Percentiles rank a stretch among this genome's conserved stretches.
phyloP scores from a whole-genome alignment of 2,113 vertebrate genomes.

The Ibidorhyncha struthersii region DNA sequence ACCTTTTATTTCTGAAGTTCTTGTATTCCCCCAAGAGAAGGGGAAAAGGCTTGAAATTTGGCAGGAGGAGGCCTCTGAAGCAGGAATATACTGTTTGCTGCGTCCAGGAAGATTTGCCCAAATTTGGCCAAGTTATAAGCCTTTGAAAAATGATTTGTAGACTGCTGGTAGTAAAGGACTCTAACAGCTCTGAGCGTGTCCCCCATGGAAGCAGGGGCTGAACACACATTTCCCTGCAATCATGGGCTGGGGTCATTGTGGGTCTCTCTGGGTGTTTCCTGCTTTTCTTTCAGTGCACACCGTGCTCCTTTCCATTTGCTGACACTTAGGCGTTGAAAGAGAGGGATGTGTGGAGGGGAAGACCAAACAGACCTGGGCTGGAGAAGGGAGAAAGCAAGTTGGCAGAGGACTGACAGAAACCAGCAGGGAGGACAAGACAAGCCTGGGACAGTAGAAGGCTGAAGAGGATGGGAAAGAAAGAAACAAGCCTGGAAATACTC shows the following conservation, averaged over 20 bases:
- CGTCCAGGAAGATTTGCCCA: background rate
- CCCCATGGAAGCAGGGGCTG: background rate
- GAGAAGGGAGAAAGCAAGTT: background rate
- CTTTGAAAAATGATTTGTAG: background rate
- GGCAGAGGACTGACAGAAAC: background rate
- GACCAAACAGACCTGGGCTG: background rate
- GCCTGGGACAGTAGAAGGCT: background rate
- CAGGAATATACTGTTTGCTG: background rate
- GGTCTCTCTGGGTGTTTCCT: background rate
- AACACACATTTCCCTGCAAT: background rate
- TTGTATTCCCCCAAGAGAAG: background rate
- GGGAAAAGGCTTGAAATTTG: background rate
- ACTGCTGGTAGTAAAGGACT: background rate
- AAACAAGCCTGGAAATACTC: background rate
- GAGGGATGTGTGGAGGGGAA: background rate
- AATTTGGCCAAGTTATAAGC: background rate
- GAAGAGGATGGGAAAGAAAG: background rate
- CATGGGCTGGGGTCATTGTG: background rate
- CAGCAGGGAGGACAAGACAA: background rate
- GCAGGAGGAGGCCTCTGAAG: background rate
- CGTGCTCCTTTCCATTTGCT: background rate
- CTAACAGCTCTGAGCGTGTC: fast-evolving
- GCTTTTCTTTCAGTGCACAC: background rate
- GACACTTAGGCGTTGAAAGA: background rate
- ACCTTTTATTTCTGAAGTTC: background rate